Percentiles rank a stretch among this genome's conserved stretches.
These are phyloP conservation scores for Coenonympha arcania DNA, from an alignment of 2,888 invertebrate species.

Conservation along the genomic window DNA sequence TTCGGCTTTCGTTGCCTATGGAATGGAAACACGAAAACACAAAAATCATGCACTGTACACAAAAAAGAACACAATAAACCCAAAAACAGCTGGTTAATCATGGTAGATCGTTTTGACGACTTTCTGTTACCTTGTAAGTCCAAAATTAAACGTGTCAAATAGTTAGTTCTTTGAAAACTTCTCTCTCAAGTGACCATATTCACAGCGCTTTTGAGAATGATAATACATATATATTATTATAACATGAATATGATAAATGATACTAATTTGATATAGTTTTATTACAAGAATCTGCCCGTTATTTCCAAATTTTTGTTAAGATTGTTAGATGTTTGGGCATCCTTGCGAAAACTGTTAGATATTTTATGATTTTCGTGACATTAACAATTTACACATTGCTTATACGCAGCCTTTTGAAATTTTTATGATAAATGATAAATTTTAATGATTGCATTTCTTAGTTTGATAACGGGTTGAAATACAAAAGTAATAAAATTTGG, in stretches of 20 bases:
- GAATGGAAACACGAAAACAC: conserved; percentile 15
- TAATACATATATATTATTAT: background rate
- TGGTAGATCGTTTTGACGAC: background rate
- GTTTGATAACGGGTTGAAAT: background rate
- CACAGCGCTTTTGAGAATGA: background rate
- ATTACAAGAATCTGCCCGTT: background rate
- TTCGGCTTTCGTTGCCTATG: background rate
- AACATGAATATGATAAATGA: no score
- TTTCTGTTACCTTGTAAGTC: background rate
- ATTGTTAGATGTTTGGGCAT: no score
- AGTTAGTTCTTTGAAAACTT: conserved; percentile 18
- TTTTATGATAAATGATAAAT: no score
- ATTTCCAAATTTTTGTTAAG: no score
- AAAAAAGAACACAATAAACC: conserved; percentile 10
- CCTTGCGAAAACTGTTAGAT: no score
- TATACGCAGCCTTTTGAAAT: no score
- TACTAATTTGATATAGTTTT: no score
- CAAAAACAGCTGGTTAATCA: conserved; percentile 4
- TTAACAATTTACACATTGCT: no score
- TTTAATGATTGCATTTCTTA: no score
- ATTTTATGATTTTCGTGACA: no score
- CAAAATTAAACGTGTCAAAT: background rate
- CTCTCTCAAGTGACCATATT: conserved; percentile 8
- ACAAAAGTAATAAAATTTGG: conserved; percentile 54
- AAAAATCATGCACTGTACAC: conserved; percentile 27